phyloP scores from a whole-genome alignment of 1,140 invertebrate species.

The Hestina assimilis region DNA sequence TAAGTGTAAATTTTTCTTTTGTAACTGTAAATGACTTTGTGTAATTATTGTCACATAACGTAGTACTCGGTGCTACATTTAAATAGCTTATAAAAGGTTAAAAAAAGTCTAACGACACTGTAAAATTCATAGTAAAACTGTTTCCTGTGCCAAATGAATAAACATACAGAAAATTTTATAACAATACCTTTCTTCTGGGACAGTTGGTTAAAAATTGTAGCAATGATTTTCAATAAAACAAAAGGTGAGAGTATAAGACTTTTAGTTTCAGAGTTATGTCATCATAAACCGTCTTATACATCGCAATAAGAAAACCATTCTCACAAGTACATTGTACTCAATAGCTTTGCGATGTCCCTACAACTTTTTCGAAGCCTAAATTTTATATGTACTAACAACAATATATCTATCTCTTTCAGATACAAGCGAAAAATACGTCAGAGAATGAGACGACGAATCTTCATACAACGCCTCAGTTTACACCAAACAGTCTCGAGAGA shows the following conservation, averaged over 20 bases:
- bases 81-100: too few relatives aligned
- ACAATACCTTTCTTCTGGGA: neutral
- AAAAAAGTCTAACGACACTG: too few relatives aligned
- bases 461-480: constrained; percentile 15
- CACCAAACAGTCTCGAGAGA: neutral
- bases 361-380: constrained; percentile 33
- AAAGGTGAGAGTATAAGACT: constrained; percentile 10
- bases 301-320: constrained; percentile 23
- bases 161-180: neutral
- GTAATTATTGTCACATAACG: too few relatives aligned
- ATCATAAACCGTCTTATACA: constrained; percentile 16
- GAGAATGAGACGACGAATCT: constrained; percentile 10
- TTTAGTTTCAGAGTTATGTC: constrained; percentile 20
- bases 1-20: too few relatives aligned
- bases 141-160: too few relatives aligned
- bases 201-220: neutral
- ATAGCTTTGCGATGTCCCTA: constrained; percentile 23
- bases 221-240: constrained; percentile 4
- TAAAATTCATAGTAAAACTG: too few relatives aligned
- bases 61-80: too few relatives aligned
- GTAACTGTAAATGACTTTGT: too few relatives aligned
- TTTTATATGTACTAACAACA: constrained; percentile 18
- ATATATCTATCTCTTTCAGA: constrained; percentile 23
- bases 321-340: constrained; percentile 20
- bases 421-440: neutral